Conservation (phyloP, 2,888 invertebrate species). For the Parelbella ahira region DNA sequence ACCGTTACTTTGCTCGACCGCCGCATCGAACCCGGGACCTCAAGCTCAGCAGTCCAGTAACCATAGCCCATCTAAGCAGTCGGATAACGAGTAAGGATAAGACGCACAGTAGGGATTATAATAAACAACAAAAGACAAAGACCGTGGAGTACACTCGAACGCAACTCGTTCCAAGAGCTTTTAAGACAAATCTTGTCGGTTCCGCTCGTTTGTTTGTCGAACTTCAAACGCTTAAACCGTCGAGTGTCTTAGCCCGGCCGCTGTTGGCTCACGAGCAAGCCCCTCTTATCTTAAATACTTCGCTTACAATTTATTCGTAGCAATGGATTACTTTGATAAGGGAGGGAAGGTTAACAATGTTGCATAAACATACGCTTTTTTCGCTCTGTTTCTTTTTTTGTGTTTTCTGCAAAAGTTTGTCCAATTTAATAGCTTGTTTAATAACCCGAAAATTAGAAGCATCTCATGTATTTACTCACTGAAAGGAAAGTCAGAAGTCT, state of each 20-base stretch:
- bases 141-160: conserved; percentile 38
- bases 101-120: conserved; percentile 51
- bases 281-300: conserved; percentile 52
- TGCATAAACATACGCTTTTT: neutral
- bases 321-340: conserved; percentile 24
- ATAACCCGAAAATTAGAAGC: too few relatives aligned
- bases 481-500: too few relatives aligned
- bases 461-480: too few relatives aligned
- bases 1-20: too few relatives aligned
- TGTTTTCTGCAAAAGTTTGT: too few relatives aligned
- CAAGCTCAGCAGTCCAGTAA: too few relatives aligned
- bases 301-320: conserved; percentile 45
- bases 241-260: conserved; percentile 47
- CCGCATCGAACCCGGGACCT: too few relatives aligned
- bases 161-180: conserved; percentile 47
- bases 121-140: conserved; percentile 53
- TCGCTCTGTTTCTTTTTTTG: neutral
- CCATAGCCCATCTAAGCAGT: too few relatives aligned
- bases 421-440: too few relatives aligned
- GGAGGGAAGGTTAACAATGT: neutral
- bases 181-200: conserved; percentile 40
- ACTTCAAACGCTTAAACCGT: conserved; percentile 52
- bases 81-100: conserved; percentile 40
- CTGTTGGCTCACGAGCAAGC: conserved; percentile 50
- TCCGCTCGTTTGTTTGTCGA: conserved; percentile 35